Conservation (phyloP, 92 coral and sea anemone species). For the Desmophyllum pertusum region DNA sequence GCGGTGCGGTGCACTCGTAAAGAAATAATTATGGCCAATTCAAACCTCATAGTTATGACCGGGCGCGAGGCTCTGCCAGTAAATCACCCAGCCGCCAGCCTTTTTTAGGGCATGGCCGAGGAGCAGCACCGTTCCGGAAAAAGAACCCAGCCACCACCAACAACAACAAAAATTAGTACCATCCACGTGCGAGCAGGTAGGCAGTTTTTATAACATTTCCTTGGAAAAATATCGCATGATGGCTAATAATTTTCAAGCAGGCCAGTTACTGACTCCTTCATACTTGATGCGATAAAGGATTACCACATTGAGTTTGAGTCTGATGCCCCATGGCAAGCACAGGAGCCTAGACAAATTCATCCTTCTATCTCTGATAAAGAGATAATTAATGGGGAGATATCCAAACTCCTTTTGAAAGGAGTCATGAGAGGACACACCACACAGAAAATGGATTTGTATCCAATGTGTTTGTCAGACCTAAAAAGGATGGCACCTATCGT, state of each 20-base stretch:
- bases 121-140: constrained; percentile 28
- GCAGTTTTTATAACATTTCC: not conserved
- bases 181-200: constrained; percentile 14
- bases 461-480: constrained; percentile 45
- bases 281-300: constrained; percentile 24
- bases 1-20: constrained; percentile 26
- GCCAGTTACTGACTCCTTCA: constrained; percentile 30
- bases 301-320: constrained; percentile 37
- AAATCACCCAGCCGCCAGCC: constrained; percentile 35
- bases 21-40: constrained; percentile 6
- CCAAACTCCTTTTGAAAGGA: constrained; percentile 41
- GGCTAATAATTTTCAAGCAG: constrained; percentile 19
- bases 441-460: constrained; percentile 33
- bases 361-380: constrained; percentile 31
- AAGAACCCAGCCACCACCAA: constrained; percentile 18
- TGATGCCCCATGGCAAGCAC: constrained; percentile 28
- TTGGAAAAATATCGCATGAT: constrained; percentile 1
- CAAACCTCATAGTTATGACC: constrained; percentile 18
- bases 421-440: constrained; percentile 27
- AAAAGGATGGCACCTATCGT: constrained; percentile 63
- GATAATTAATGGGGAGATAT: constrained; percentile 28
- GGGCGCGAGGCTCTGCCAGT: constrained; percentile 10
- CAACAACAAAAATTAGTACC: constrained; percentile 21
- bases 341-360: constrained; percentile 26
- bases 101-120: constrained; percentile 38